Evolutionary conservation across 2,888 invertebrate species (phyloP).

Genomic region (Heliothis peltigera): DNA sequence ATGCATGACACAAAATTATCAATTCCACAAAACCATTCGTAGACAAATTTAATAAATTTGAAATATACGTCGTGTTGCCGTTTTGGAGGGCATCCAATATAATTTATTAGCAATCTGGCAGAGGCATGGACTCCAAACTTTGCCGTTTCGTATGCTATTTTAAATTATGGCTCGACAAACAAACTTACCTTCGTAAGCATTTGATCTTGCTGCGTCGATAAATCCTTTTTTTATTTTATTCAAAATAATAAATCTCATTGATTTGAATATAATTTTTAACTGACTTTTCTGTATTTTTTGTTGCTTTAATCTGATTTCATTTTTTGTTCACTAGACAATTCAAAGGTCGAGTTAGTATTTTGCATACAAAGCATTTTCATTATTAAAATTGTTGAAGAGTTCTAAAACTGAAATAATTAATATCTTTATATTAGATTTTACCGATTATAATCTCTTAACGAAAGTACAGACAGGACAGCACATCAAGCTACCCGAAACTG

Average conservation of each 20-base stretch:
- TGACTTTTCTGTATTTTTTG: neutral
- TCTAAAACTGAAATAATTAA: too few species aligned
- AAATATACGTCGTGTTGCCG: slow-evolving; percentile 31
- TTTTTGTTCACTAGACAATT: neutral
- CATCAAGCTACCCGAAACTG: too few species aligned
- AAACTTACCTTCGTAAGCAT: slow-evolving; percentile 28
- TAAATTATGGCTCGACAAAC: slow-evolving; percentile 30
- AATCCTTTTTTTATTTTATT: neutral
- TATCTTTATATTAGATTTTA: neutral
- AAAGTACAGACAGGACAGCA: too few species aligned
- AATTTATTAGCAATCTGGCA: slow-evolving; percentile 57
- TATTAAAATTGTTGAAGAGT: neutral
- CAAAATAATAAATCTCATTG: slow-evolving; percentile 23
- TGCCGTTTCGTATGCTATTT: slow-evolving; percentile 33
- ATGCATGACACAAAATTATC: slow-evolving; percentile 22
- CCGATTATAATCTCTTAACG: neutral
- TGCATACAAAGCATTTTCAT: neutral
- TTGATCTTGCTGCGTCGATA: slow-evolving; percentile 9
- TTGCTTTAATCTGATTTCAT: neutral
- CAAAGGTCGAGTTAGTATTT: neutral
- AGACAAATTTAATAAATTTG: slow-evolving; percentile 37
- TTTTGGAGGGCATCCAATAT: slow-evolving; percentile 54
- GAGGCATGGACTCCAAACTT: slow-evolving; percentile 41
- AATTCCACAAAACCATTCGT: slow-evolving; percentile 12
- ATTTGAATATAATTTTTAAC: slow-evolving; percentile 4